A percentile compares a stretch with the other conserved stretches of the same genome.
Conservation (phyloP, 1,140 invertebrate species). For the Forficula auricularia region DNA sequence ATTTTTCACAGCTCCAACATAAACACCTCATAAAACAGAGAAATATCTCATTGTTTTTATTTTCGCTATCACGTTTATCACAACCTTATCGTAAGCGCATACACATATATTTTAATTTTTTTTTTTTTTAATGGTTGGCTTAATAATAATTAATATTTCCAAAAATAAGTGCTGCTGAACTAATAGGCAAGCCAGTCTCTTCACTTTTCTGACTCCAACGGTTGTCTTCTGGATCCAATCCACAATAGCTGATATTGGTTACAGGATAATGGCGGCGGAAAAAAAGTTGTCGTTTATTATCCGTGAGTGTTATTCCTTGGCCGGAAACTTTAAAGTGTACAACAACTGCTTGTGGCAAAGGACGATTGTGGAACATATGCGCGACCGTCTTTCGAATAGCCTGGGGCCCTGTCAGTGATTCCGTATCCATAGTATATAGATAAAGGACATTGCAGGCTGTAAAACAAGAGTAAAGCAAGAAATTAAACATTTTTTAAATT, state of each 20-base stretch:
- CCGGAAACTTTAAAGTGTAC: constrained; percentile 94
- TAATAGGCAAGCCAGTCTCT: constrained; percentile 33
- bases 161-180: too few relatives aligned
- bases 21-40: too few relatives aligned
- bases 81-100: too few relatives aligned
- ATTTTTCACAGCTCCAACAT: too few relatives aligned
- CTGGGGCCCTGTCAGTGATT: constrained; percentile 90
- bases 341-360: constrained; percentile 50
- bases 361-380: constrained; percentile 43
- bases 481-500: too few relatives aligned
- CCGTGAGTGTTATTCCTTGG: constrained; percentile 88
- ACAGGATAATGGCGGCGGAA: constrained; percentile 85
- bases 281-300: constrained; percentile 72
- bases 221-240: constrained; percentile 76
- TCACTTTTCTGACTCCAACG: constrained; percentile 49
- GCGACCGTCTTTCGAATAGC: constrained; percentile 75
- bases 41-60: too few relatives aligned
- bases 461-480: too few relatives aligned
- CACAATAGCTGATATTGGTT: constrained; percentile 77
- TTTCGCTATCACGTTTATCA: too few relatives aligned
- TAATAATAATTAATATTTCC: too few relatives aligned
- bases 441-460: constrained; percentile 88
- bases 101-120: too few relatives aligned
- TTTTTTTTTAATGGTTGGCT: too few relatives aligned
- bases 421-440: constrained; percentile 78